phyloP scores from a whole-genome alignment of 2,888 invertebrate genomes.

The Drosophila lacicola region DNA sequence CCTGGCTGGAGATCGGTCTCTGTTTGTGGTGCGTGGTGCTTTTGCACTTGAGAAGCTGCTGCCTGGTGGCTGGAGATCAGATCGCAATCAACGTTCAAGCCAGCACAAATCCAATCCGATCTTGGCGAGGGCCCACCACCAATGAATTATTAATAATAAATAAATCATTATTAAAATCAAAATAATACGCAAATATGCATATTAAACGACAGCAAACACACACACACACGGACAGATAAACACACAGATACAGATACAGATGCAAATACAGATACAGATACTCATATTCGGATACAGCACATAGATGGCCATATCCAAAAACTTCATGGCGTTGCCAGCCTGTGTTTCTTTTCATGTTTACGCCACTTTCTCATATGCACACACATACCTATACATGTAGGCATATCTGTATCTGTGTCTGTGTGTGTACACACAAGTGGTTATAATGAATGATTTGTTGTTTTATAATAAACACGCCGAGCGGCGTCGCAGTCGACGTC shows the following conservation, averaged over 20 bases:
- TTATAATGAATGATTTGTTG: conserved; percentile 84
- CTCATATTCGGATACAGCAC: conserved; percentile 25
- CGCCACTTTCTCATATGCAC: conserved; percentile 75
- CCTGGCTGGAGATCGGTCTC: conserved; percentile 31
- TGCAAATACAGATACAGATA: conserved; percentile 24
- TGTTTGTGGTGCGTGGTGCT: conserved; percentile 46
- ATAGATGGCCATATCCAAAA: conserved; percentile 40
- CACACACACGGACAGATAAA: no score
- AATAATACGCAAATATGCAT: conserved; percentile 82
- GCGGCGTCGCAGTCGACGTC: conserved; percentile 58
- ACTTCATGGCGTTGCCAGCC: conserved; percentile 55
- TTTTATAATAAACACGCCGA: conserved; percentile 83
- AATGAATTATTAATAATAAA: conserved; percentile 85
- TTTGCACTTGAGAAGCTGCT: conserved; percentile 56
- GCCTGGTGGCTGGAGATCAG: conserved; percentile 56
- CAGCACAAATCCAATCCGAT: conserved; percentile 47
- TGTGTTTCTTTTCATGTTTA: conserved; percentile 79
- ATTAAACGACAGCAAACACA: conserved; percentile 63
- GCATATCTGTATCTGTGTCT: conserved; percentile 11
- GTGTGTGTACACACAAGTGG: conserved; percentile 69
- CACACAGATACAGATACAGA: conserved; percentile 19
- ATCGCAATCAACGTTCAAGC: conserved; percentile 62
- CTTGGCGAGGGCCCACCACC: conserved; percentile 72
- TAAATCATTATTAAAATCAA: conserved; percentile 84
- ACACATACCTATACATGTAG: neutral